phyloP scores from a whole-genome alignment of 2,113 vertebrate species.

The Tor tambroides region DNA sequence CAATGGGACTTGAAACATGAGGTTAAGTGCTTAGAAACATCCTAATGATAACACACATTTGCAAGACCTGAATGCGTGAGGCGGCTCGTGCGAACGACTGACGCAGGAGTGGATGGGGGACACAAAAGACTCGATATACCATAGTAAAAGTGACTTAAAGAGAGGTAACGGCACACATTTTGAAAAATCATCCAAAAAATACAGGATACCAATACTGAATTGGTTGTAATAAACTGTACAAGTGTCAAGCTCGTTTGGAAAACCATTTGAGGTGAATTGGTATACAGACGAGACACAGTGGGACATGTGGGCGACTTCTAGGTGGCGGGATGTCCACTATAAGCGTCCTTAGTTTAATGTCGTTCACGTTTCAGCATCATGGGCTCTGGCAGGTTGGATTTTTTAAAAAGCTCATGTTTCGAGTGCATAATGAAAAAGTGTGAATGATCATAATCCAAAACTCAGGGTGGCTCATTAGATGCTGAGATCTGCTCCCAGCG shows the following conservation, averaged over 20 bases:
- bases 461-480: not conserved
- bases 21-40: conserved; percentile 76
- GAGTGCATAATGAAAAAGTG: not conserved
- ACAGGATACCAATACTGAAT: conserved; percentile 72
- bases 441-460: conserved; percentile 11
- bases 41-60: conserved; percentile 35
- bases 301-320: not conserved
- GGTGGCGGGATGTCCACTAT: not conserved
- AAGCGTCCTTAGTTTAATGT: not conserved
- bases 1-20: conserved; percentile 51
- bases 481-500: not conserved
- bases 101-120: not conserved
- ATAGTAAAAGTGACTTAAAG: conserved; percentile 21
- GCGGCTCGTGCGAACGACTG: too few relatives aligned
- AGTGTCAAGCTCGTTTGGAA: conserved; percentile 62
- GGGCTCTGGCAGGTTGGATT: not conserved
- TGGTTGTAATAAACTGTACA: conserved; percentile 68
- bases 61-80: conserved; percentile 24
- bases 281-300: conserved; percentile 59
- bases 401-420: not conserved
- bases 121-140: conserved; percentile 29
- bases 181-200: conserved; percentile 46
- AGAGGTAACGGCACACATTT: conserved; percentile 72
- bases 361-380: not conserved
- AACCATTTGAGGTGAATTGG: conserved; percentile 65